Evolutionary conservation across 2,797 vertebrate species (phyloP).

Genomic region (Coregonus suidteri): DNA sequence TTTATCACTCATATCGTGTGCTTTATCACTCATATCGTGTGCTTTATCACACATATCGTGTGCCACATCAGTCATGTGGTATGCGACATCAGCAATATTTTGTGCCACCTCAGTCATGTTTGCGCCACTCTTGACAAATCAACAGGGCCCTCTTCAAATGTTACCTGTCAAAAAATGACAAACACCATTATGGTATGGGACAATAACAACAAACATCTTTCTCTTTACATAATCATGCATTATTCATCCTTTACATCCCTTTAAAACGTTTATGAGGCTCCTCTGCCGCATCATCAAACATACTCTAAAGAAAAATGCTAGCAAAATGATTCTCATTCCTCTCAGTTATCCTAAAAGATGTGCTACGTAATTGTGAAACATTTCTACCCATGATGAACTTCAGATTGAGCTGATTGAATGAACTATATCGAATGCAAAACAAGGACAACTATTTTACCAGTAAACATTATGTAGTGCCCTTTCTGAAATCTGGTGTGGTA

Average conservation of each 20-base stretch:
- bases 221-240: background rate
- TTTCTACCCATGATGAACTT: background rate
- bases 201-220: background rate
- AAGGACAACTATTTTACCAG: background rate
- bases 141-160: constrained; percentile 48
- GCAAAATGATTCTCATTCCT: background rate
- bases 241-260: background rate
- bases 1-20: background rate
- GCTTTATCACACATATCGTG: background rate
- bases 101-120: constrained; percentile 74
- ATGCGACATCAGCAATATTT: constrained; percentile 42
- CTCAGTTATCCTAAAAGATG: background rate
- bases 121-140: constrained; percentile 58
- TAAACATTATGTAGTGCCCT: background rate
- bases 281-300: background rate
- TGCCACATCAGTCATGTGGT: constrained; percentile 40
- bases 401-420: background rate
- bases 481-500: background rate
- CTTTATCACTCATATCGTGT: constrained; percentile 1
- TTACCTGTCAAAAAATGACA: constrained; percentile 48
- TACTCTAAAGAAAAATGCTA: background rate
- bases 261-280: background rate
- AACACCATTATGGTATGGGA: background rate
- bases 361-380: background rate
- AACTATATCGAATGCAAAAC: background rate